Evolutionary conservation across 2,888 invertebrate species (phyloP), one percentile per base, ranked within the genome.

Genomic region (Drosophila austrosaltans): DNA sequence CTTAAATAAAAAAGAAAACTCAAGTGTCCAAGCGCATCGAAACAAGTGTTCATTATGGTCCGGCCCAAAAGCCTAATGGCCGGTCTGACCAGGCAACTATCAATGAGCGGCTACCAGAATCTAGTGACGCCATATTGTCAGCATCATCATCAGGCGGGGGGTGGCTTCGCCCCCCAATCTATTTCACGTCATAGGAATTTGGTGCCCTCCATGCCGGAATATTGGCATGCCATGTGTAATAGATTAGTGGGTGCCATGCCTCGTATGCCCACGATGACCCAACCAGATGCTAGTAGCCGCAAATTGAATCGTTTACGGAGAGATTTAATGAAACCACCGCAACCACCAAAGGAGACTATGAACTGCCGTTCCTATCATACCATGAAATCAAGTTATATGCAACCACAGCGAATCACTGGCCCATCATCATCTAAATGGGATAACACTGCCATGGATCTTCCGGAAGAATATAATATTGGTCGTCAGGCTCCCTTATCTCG

Each of bases 241-340:
- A 69, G 65, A 28, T n/a, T 72, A 40, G 56, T 53, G 5, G 74
- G 79, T 12, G 56, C 75, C 16, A 8, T 71, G 62, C 70, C 81
- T 0, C 71, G 75, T 0, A 53, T 70, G 54, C 56, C 77, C 1
- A 8, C 36, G 7, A 12, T 68, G 16, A 25, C 53, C 1, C 54
- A 63, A n/a, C 78, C 73, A n/a, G 72, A 73, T 12, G 8, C 28
- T 2, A 64, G 76, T 56, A 76, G 75, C 28, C 76, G 67, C n/a
- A 63, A 57, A 5, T 20, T 77, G 22, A 71, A 53, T 32, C 78
- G 73, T 0, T n/a, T 70, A 58, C 81, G 75, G 0, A 77, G 77
- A 5, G 53, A 54, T 2, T 53, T 82, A 6, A 58, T 82, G 69
- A 68, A 54, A 8, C 20, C 39, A 4, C 48, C 44, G n/a, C 42